Base-by-base conservation (phyloP, 2,888 invertebrate species). In the Mechanitis messenoides region DNA sequence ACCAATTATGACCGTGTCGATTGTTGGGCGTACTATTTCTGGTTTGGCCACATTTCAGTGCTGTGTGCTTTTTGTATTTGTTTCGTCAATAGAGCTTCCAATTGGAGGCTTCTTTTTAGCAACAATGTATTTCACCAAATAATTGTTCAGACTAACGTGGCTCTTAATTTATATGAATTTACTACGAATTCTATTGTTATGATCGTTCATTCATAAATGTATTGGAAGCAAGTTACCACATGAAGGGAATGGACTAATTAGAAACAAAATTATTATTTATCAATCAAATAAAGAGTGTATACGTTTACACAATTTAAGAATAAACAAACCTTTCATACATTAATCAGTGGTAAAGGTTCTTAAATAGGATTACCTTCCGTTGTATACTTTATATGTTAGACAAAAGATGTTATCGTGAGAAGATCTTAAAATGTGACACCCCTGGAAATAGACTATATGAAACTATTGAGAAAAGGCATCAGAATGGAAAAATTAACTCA, bases 401-500 rank as follows among this genome's bases (percentile, higher is more conserved):
- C 55, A 60, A 56, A 54, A 46, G 45, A 53, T 38, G 33, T 66
- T 62, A 68, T 71, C 85, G 85, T 85, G 85, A 80, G 85, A 85
- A 85, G 65, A 68, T 73, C 67, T 67, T 67, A 68, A 72, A 69
- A 74, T 69, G 68, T 72, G 70, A 71, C 74, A 76, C 79, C 80
- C 78, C 77, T 73, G 77, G 76, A 80, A 75, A 77, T 77, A 76
- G 77, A 75, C 78, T 75, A 75, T 75, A 75, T 65, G 68, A 72
- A 67, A 69, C 74, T 66, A 86, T 87, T 85, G 80, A 86, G 71
- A 70, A 69, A 72, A 87, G 84, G 88, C 84, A 85, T 81, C 76
- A 83, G 85, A 77, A 80, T 80, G 85, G 81, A 85, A 88, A 87
- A 84, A 86, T 83, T 82, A 81, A 84, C 84, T 79, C 82, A 87